Percentiles rank a stretch among this genome's conserved stretches.
Conservation (phyloP, 2,888 invertebrate species). For the Catocala sponsa region DNA sequence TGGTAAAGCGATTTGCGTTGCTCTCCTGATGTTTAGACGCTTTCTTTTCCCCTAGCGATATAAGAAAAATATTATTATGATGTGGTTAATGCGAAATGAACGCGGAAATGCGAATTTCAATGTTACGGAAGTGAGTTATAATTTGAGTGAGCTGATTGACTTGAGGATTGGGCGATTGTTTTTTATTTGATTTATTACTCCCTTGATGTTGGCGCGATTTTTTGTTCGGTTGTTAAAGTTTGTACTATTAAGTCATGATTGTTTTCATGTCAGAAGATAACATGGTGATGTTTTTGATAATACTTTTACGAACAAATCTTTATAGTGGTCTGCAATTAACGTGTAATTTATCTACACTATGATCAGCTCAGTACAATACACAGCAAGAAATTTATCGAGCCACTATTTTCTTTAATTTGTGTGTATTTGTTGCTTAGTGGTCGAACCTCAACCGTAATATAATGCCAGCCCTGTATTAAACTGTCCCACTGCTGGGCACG, state of each 20-base stretch:
- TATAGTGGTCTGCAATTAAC: too few relatives aligned
- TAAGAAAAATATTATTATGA: constrained; percentile 54
- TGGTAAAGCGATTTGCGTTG: constrained; percentile 59
- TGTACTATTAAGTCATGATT: background rate
- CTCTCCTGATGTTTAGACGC: constrained; percentile 46
- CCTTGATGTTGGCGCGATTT: background rate
- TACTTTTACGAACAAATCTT: too few relatives aligned
- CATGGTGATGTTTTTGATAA: too few relatives aligned
- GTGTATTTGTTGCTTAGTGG: too few relatives aligned
- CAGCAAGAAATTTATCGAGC: too few relatives aligned
- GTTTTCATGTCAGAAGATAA: too few relatives aligned
- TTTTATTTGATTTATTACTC: constrained; percentile 8
- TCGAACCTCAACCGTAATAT: too few relatives aligned
- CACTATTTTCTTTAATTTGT: too few relatives aligned
- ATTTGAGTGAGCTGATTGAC: constrained; percentile 22
- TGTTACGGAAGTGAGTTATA: constrained; percentile 37
- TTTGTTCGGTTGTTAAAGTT: constrained; percentile 5
- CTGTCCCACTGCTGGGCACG: too few relatives aligned
- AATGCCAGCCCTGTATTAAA: too few relatives aligned
- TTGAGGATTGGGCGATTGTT: constrained; percentile 31
- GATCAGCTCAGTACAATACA: too few relatives aligned
- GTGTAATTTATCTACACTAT: too few relatives aligned
- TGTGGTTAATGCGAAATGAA: constrained; percentile 49
- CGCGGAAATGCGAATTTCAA: constrained; percentile 39
- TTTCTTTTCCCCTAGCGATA: constrained; percentile 46